Evolutionary conservation across 2,888 invertebrate genomes (phyloP).

Genomic region (Malachius bipustulatus): DNA sequence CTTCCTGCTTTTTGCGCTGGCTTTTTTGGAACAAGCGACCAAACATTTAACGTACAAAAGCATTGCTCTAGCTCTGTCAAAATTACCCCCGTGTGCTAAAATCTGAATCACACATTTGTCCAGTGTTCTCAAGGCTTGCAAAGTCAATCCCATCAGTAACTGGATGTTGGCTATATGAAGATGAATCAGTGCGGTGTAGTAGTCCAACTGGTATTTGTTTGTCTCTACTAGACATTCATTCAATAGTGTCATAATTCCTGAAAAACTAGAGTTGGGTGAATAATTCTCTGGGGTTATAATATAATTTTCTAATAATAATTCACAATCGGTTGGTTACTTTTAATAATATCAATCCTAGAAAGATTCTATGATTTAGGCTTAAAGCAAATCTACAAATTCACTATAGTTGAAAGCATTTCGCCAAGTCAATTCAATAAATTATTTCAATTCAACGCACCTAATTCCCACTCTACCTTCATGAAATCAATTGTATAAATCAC

Average conservation of each 20-base stretch:
- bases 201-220: slow-evolving; percentile 62
- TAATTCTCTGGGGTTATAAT: too few species aligned
- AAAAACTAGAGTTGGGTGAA: slow-evolving; percentile 20
- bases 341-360: too few species aligned
- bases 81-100: slow-evolving; percentile 70
- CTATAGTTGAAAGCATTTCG: too few species aligned
- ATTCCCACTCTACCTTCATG: too few species aligned
- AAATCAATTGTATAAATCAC: too few species aligned
- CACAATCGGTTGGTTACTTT: too few species aligned
- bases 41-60: slow-evolving; percentile 69
- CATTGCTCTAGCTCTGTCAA: slow-evolving; percentile 66
- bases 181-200: slow-evolving; percentile 60
- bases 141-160: slow-evolving; percentile 61
- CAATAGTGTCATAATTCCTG: slow-evolving; percentile 43
- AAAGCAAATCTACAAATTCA: too few species aligned
- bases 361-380: too few species aligned
- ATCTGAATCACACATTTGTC: slow-evolving; percentile 43
- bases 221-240: slow-evolving; percentile 65
- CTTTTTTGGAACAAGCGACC: slow-evolving; percentile 48
- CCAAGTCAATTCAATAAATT: too few species aligned
- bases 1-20: slow-evolving; percentile 38
- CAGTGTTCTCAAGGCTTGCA: slow-evolving; percentile 60
- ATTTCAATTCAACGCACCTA: too few species aligned
- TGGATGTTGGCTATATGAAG: slow-evolving; percentile 71
- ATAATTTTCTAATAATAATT: too few species aligned